Conservation (phyloP, 37 sponge, comb jelly and placozoan species). For the Chondrosia reniformis region DNA sequence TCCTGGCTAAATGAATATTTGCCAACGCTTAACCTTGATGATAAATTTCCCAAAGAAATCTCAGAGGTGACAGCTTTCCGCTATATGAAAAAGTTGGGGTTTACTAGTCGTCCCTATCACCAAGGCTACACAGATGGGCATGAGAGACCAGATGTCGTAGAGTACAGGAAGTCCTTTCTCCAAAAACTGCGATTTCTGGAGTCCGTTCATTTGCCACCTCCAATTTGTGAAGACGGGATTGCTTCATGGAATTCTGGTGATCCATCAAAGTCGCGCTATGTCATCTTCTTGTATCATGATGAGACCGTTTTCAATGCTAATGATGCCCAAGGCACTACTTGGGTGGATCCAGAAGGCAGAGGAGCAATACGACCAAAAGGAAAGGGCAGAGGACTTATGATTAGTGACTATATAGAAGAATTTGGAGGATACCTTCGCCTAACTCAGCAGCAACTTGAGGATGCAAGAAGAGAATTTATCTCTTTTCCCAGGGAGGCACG, state of each 20-base stretch:
- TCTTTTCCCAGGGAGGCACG: too few relatives aligned
- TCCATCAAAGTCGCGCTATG: too few relatives aligned
- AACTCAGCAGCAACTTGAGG: too few relatives aligned
- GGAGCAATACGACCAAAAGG: slow-evolving; percentile 10
- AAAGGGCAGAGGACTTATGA: slow-evolving; percentile 12
- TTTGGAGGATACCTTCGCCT: too few relatives aligned
- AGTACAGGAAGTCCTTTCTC: slow-evolving; percentile 12
- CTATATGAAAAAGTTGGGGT: slow-evolving; percentile 38
- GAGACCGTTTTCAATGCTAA: slow-evolving; percentile 7
- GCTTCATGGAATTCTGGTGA: too few relatives aligned
- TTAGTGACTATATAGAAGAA: slow-evolving; percentile 9
- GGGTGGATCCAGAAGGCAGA: too few relatives aligned
- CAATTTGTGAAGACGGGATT: too few relatives aligned
- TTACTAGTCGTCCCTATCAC: background rate
- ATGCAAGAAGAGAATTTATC: too few relatives aligned
- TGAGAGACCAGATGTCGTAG: slow-evolving; percentile 47
- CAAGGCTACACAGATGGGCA: slow-evolving; percentile 64
- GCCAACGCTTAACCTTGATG: too few relatives aligned
- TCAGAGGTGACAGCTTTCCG: slow-evolving; percentile 19
- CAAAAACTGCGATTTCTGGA: background rate
- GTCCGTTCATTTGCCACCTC: too few relatives aligned
- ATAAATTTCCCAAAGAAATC: too few relatives aligned
- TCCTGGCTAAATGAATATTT: too few relatives aligned
- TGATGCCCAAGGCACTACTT: background rate
- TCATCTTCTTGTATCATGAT: slow-evolving; percentile 25